Evolutionary conservation across 92 coral and sea anemone genomes (phyloP).

Genomic region (Parazoanthus atlanticus): DNA sequence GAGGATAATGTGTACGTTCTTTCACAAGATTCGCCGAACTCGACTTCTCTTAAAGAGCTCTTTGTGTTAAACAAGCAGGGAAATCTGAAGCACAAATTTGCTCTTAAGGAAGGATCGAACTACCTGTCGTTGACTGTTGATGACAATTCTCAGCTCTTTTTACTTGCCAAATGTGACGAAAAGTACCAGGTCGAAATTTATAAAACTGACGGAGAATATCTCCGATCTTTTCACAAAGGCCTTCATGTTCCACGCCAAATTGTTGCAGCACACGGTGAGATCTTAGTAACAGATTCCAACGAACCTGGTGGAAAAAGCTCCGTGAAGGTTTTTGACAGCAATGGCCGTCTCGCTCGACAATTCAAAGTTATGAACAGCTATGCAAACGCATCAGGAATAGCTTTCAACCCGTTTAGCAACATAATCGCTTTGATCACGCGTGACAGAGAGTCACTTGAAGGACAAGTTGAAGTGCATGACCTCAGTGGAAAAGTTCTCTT

Average conservation of each 20-base stretch:
- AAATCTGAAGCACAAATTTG: slow-evolving; percentile 25
- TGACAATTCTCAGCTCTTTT: slow-evolving; percentile 9
- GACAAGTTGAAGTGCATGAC: slow-evolving; percentile 30
- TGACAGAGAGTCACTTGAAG: slow-evolving; percentile 18
- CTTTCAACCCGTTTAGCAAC: slow-evolving; percentile 39
- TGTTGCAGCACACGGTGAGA: slow-evolving; percentile 23
- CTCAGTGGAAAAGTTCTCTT: slow-evolving; percentile 30
- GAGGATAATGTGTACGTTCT: slow-evolving; percentile 43
- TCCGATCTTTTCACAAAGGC: slow-evolving; percentile 20
- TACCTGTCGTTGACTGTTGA: slow-evolving; percentile 36
- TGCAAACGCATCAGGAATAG: slow-evolving; percentile 22
- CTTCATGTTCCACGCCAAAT: slow-evolving; percentile 1
- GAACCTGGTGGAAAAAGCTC: slow-evolving; percentile 11
- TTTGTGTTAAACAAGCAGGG: slow-evolving; percentile 49
- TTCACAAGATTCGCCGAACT: slow-evolving; percentile 12
- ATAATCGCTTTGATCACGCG: slow-evolving; percentile 37
- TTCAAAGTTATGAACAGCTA: slow-evolving; percentile 29
- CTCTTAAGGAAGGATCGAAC: slow-evolving; percentile 29
- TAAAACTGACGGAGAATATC: slow-evolving; percentile 24
- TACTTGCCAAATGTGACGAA: slow-evolving; percentile 28
- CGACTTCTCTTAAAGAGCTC: neutral
- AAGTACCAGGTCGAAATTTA: slow-evolving; percentile 27
- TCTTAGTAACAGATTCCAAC: slow-evolving; percentile 30
- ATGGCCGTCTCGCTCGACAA: slow-evolving; percentile 24
- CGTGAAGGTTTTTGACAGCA: slow-evolving; percentile 28